phyloP scores from a whole-genome alignment of 2,888 invertebrate genomes.

The Leptura quadrifasciata region DNA sequence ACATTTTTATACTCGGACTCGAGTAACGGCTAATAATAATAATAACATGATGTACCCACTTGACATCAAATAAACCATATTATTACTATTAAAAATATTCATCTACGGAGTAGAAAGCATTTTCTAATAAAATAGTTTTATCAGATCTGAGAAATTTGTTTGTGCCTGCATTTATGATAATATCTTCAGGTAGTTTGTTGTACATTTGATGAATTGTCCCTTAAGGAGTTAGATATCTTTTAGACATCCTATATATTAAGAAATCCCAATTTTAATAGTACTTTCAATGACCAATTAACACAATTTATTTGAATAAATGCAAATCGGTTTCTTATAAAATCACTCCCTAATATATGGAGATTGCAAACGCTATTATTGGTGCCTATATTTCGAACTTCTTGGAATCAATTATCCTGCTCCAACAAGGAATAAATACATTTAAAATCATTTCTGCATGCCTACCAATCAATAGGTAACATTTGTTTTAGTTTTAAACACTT shows the following conservation, averaged over 20 bases:
- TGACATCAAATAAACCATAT: too few species aligned
- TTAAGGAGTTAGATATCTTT: too few species aligned
- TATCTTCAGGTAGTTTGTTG: too few species aligned
- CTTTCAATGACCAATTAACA: background rate
- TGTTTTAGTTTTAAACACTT: background rate
- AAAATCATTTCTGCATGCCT: background rate
- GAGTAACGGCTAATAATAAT: too few species aligned
- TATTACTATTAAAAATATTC: too few species aligned
- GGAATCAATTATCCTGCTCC: background rate
- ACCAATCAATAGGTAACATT: background rate
- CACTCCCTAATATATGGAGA: background rate
- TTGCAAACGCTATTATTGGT: background rate
- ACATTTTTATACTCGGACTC: too few species aligned
- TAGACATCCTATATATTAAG: background rate
- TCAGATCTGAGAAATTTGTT: too few species aligned
- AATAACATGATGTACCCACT: too few species aligned
- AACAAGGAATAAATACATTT: background rate
- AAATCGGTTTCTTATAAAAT: background rate
- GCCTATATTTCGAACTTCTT: background rate
- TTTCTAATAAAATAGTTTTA: too few species aligned
- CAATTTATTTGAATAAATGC: background rate
- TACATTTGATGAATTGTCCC: too few species aligned
- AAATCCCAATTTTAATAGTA: background rate
- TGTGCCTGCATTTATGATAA: too few species aligned
- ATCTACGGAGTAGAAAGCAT: too few species aligned